Evolutionary conservation across 2,888 invertebrate species (phyloP), one percentile per base, ranked within the genome.

Genomic region (Drosophila histrio): DNA sequence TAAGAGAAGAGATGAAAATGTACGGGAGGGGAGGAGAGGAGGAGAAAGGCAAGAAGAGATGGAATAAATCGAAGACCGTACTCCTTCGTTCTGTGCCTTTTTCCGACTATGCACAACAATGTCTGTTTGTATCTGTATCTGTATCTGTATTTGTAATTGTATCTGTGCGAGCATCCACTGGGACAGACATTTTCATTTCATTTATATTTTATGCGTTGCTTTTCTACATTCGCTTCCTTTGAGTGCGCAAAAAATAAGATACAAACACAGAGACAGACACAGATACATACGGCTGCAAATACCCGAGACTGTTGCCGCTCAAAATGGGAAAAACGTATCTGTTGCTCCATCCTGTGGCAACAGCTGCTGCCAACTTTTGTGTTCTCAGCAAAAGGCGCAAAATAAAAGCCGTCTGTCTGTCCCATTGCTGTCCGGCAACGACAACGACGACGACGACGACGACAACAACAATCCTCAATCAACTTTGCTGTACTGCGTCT

Each of bases 291-390:
- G 11, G 22, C 9, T 36, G 7, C 44, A 38, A 21, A 30, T 49
- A 41, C 30, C 8, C 11, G n/a, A n/a, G 38, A 36, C 59, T 66
- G 71, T 69, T 63, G 69, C 66, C 53, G 64, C 50, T 59, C 46
- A 36, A 67, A 77, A 72, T 67, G 72, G 49, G 57, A 50, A 69
- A 79, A 83, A 83, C 38, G 84, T 81, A 81, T 83, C 81, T 81
- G 81, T 81, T 81, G 79, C 79, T 81, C 72, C 72, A 72, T 81
- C 84, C 80, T 79, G 79, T 72, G 63, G 76, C 72, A 72, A 72
- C 76, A 73, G 70, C 66, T 72, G 76, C 83, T 83, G 79, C 79
- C 73, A 78, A 69, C 67, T 60, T 79, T 47, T 53, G 66, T 70
- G 74, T 67, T 68, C 72, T 52, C 54, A 63, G 62, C 67, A 58